Conservation (phyloP, 2,113 vertebrate genomes). For the Leucoraja erinaceus region DNA sequence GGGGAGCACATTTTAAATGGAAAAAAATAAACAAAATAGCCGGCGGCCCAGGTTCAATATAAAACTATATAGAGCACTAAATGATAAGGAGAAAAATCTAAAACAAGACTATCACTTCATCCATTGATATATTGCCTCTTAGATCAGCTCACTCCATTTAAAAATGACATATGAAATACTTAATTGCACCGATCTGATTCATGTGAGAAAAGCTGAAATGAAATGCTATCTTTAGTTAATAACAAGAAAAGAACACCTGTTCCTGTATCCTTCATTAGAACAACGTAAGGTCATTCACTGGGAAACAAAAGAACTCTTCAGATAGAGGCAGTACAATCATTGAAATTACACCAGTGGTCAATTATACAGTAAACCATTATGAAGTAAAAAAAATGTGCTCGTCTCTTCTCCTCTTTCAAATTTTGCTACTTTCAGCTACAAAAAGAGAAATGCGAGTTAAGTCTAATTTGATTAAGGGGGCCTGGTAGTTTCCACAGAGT, state of each 20-base stretch:
- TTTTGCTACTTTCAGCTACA: neutral
- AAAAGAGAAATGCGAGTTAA: neutral
- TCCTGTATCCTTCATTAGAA: neutral
- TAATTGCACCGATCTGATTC: neutral
- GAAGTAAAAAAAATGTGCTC: neutral
- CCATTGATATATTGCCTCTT: neutral
- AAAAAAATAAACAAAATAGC: neutral
- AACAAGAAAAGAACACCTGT: neutral
- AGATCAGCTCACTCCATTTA: neutral
- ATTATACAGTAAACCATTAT: neutral
- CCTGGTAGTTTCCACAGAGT: neutral
- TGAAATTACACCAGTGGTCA: neutral
- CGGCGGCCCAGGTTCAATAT: neutral
- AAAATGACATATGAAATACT: neutral
- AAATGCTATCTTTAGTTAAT: neutral
- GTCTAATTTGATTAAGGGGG: neutral
- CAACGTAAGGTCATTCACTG: neutral
- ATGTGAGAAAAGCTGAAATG: neutral
- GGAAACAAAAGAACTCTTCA: neutral
- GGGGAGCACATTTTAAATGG: neutral
- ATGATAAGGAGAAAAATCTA: neutral
- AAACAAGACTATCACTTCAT: no score
- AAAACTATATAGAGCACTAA: neutral
- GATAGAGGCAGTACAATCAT: neutral
- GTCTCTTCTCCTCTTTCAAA: neutral